These are phyloP conservation scores for Synergus itoensis DNA, from an alignment of 2,888 invertebrate genomes.

Conservation along the genomic window DNA sequence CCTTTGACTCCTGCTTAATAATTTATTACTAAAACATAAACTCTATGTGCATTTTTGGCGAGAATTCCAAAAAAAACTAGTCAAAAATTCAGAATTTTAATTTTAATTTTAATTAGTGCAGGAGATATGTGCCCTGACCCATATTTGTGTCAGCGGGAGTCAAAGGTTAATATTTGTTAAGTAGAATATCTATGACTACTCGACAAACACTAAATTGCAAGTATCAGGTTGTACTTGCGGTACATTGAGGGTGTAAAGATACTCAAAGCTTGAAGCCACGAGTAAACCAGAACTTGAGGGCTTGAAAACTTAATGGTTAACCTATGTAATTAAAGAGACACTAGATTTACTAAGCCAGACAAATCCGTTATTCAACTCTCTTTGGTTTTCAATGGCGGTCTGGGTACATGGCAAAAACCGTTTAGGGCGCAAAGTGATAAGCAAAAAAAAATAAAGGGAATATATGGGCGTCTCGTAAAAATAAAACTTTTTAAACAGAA, in stretches of 20 bases:
- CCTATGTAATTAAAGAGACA: constrained; percentile 23
- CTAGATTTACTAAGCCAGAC: neutral
- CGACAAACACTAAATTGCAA: neutral
- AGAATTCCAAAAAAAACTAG: too few species aligned
- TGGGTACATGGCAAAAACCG: too few species aligned
- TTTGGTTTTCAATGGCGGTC: too few species aligned
- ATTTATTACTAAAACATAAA: too few species aligned
- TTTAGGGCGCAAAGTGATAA: too few species aligned
- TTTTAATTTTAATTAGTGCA: neutral
- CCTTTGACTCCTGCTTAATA: too few species aligned
- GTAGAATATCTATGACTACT: constrained; percentile 1
- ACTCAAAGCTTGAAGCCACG: neutral
- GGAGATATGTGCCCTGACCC: neutral
- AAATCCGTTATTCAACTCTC: neutral
- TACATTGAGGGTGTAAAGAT: constrained; percentile 6
- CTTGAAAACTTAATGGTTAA: constrained; percentile 10
- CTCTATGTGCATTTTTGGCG: too few species aligned
- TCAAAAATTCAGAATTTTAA: too few species aligned
- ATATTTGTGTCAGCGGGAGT: too few species aligned
- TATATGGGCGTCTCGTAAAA: too few species aligned
- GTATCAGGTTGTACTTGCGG: constrained; percentile 1
- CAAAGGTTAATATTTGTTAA: neutral
- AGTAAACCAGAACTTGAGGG: constrained; percentile 20
- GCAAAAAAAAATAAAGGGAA: too few species aligned
- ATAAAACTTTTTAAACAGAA: too few species aligned